Base-by-base conservation (phyloP, 2,888 invertebrate species). In the Agriopis aurantiaria region DNA sequence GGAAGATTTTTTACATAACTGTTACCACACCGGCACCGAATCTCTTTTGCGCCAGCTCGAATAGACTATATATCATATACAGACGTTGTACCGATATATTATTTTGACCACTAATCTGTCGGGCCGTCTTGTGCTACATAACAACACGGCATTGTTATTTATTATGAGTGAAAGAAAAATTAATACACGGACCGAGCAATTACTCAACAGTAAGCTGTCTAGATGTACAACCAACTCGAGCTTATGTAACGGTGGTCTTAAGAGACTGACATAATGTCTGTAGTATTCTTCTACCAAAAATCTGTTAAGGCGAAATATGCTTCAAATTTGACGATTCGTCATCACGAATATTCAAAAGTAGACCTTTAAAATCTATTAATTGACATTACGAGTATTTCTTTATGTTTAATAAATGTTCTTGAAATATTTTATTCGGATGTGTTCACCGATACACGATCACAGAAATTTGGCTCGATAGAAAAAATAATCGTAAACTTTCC, bases 31-130 rank as follows among this genome's bases (percentile, higher is more conserved):
- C 33, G 17, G 8, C 6, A 1, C 12, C n/a, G 9, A 3, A 12
- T 48, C 10, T 17, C 17, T 51, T 51, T 52, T 23, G 62, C 62
- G 62, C 43, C 53, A 62, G 53, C 40, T 49, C 8, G 49, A 14
- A 49, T n/a, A 49, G 17, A 17, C 17, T 14, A 53, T 53, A 33
- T 33, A 33, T 3, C 1, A 3, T 33, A 33, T 33, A 33, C 5
- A 33, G 3, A 46, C 17, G 23, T 58, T 76, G 74, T 66, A 11
- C n/a, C n/a, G n/a, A n/a, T 73, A 78, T 73, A 79, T 80, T 76
- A 75, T 70, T 63, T 59, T 10, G 59, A 59, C 66, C 53, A 55
- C 41, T 69, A 71, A 75, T 71, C 68, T 59, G 59, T 72, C 71
- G 61, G 55, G 46, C 52, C 46, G 61, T 59, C 60, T 55, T 45